Conservation (phyloP, 2,797 vertebrate genomes). For the Chanos chanos region DNA sequence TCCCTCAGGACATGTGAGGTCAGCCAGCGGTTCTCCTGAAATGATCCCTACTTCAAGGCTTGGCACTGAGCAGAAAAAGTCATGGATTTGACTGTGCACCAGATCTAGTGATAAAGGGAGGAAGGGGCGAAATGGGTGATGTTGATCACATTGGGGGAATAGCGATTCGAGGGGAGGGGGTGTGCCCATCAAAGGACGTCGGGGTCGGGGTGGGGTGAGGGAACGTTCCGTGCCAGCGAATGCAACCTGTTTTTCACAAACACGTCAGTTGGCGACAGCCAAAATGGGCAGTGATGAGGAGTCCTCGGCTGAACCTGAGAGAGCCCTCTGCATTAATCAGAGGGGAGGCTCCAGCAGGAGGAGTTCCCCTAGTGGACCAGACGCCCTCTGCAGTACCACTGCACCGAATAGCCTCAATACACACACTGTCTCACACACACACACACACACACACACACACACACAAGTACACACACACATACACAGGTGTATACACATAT, state of each 20-base stretch:
- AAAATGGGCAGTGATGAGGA: slow-evolving; percentile 35
- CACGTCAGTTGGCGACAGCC: slow-evolving; percentile 61
- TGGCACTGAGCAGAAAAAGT: no score
- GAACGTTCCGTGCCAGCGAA: slow-evolving; percentile 57
- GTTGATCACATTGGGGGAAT: no score
- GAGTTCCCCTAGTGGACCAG: no score
- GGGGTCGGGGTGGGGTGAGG: not conserved
- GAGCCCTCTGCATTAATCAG: slow-evolving; percentile 44
- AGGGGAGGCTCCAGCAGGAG: slow-evolving; percentile 23
- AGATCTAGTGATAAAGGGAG: not conserved
- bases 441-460: slow-evolving; percentile 1
- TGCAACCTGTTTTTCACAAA: slow-evolving; percentile 70
- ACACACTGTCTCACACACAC: not conserved
- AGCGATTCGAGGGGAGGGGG: no score
- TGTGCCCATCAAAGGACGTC: slow-evolving; percentile 31
- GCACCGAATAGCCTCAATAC: not conserved
- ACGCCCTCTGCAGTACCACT: no score
- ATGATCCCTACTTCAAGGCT: no score
- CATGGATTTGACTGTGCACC: no score
- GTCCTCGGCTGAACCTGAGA: slow-evolving; percentile 62
- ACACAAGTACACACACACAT: slow-evolving; percentile 6
- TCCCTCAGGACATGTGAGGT: no score
- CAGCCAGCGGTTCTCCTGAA: no score
- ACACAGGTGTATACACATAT: not conserved
- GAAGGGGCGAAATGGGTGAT: slow-evolving; percentile 29